phyloP scores from a whole-genome alignment of 2,113 vertebrate genomes.

The Solea solea region DNA sequence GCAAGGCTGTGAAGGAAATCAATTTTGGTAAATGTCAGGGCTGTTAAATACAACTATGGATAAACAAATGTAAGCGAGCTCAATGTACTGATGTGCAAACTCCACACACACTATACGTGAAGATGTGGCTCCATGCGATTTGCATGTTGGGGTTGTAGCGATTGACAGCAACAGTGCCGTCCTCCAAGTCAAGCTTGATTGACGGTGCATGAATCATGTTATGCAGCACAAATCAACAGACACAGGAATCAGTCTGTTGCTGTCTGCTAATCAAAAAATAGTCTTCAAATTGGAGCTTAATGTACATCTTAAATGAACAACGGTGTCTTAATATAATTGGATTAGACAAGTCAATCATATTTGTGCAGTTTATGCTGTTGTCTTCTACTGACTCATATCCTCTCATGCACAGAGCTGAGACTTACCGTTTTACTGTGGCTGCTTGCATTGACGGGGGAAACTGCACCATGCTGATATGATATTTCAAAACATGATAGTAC shows the following conservation, averaged over 20 bases:
- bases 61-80: slow-evolving; percentile 64
- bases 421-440: slow-evolving; percentile 39
- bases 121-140: slow-evolving; percentile 14
- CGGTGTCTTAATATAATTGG: slow-evolving; percentile 72
- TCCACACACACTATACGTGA: slow-evolving; percentile 5
- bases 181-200: slow-evolving; percentile 44
- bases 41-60: slow-evolving; percentile 78
- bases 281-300: slow-evolving; percentile 72
- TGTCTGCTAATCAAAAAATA: slow-evolving; percentile 66
- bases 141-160: slow-evolving; percentile 18
- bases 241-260: slow-evolving; percentile 67
- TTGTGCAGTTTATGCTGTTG: slow-evolving; percentile 48
- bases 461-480: slow-evolving; percentile 25
- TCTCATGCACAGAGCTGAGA: slow-evolving; percentile 29
- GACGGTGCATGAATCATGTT: slow-evolving; percentile 50
- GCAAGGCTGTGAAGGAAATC: slow-evolving; percentile 80
- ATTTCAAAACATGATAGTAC: slow-evolving; percentile 46
- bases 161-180: slow-evolving; percentile 17
- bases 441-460: slow-evolving; percentile 32
- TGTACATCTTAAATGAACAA: slow-evolving; percentile 72
- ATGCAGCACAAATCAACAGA: slow-evolving; percentile 61
- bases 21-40: slow-evolving; percentile 91
- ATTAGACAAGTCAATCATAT: slow-evolving; percentile 71
- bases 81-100: slow-evolving; percentile 47
- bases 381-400: slow-evolving; percentile 37